Evolutionary conservation across 2,113 vertebrate genomes (phyloP), one percentile per base, ranked within the genome.

Genomic region (Daboia siamensis): DNA sequence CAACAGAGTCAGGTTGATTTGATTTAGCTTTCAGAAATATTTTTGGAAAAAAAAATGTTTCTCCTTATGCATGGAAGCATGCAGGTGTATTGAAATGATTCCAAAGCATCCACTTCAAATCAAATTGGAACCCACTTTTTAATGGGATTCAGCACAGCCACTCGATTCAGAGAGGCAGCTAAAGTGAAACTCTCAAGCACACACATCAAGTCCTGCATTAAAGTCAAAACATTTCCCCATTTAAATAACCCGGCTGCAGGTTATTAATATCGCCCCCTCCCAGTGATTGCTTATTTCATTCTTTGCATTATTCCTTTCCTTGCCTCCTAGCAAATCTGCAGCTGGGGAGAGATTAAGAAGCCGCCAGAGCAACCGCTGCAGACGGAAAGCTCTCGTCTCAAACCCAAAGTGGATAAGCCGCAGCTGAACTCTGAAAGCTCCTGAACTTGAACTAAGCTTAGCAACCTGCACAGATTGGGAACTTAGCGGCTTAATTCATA

Each of bases 391-490:
- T 93, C 93, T 86, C 92, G 91, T 91, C 80, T 88, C 94, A 90
- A 94, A 59, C 93, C 92, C 95, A 90, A 87, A 94, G 90, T 69
- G 92, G 57, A 88, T 95, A 95, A 96, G 80, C 93, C 39, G 46
- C 92, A 54, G 90, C 92, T 96, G 93, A 97, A 90, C 94, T 93
- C 91, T 39, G 92, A 93, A 96, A 96, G 74, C 93, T 95, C 89
- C 90, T 33, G 13, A 94, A 94, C 94, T 94, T 55, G 93, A 15
- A 93, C 88, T 91, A 94, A 93, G 91, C 92, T 94, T 91, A 56
- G 90, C n/a, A 95, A 95, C 88, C n/a, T 90, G 90, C 69, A 88
- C 89, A 93, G 93, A 93, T 93, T 91, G 92, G 80, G 94, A 94
- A 90, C 90, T 95, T 93, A 15, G 92, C 90, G 21, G 56, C 52